Conservation (phyloP, 2,797 vertebrate genomes). For the Bradypodion ventrale region DNA sequence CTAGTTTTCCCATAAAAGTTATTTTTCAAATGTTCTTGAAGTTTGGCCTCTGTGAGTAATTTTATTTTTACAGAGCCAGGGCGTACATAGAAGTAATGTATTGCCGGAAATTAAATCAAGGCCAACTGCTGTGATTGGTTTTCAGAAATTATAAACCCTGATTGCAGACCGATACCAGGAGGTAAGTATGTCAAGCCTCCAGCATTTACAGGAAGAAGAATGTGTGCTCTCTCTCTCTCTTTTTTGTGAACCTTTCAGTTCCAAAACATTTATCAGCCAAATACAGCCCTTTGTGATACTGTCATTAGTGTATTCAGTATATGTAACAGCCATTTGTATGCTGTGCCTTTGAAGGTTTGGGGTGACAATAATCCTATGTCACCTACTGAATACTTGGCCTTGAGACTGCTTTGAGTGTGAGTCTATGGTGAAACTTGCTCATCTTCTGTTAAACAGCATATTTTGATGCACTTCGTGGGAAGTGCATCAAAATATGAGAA, state of each 20-base stretch:
- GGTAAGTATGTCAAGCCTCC: constrained; percentile 34
- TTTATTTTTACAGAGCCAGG: background rate
- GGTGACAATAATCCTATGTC: constrained; percentile 2
- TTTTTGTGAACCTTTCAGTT: background rate
- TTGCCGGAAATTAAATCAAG: constrained; percentile 53
- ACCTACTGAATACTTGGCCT: constrained; percentile 54
- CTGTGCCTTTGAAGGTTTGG: background rate
- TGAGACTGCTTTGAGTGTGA: constrained; percentile 18
- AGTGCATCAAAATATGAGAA: no score
- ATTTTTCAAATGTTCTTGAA: constrained; percentile 14
- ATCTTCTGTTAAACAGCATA: constrained; percentile 28
- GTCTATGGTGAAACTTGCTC: constrained; percentile 9
- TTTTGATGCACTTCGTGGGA: background rate
- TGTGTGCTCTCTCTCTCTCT: constrained; percentile 21
- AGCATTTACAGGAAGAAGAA: background rate
- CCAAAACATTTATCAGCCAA: background rate
- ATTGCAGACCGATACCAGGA: constrained; percentile 30
- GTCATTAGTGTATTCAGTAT: background rate
- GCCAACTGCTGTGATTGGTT: constrained; percentile 7
- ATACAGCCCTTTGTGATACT: rapidly evolving
- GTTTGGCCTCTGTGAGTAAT: constrained; percentile 29
- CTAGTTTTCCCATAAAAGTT: constrained; percentile 29
- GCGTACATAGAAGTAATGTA: constrained; percentile 32
- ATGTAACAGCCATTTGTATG: background rate
- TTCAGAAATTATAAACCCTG: constrained; percentile 41